Conservation (phyloP, 2,888 invertebrate genomes). For the Melikaiella ostensackeni region DNA sequence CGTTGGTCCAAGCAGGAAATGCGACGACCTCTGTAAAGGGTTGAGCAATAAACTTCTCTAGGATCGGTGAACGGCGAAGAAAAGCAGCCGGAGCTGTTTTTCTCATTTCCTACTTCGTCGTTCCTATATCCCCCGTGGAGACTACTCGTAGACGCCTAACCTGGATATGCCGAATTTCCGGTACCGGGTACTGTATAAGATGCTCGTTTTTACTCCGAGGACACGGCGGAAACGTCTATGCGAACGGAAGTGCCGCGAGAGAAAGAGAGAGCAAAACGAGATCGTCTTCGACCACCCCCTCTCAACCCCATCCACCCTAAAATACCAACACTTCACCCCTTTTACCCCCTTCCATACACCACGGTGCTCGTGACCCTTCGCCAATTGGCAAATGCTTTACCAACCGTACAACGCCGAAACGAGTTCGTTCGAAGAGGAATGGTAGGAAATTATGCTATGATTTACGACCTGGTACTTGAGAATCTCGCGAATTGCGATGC, state of each 20-base stretch:
- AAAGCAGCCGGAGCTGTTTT: constrained; percentile 51
- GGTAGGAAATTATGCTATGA: constrained; percentile 58
- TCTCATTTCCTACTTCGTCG: constrained; percentile 36
- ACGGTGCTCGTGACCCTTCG: constrained; percentile 37
- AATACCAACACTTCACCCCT: neutral
- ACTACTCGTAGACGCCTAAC: constrained; percentile 49
- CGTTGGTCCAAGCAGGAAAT: constrained; percentile 53
- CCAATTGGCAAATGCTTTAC: constrained; percentile 55
- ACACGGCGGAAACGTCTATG: constrained; percentile 59
- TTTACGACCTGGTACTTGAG: constrained; percentile 43
- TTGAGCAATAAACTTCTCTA: constrained; percentile 62
- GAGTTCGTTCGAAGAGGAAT: constrained; percentile 51
- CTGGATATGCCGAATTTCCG: constrained; percentile 63
- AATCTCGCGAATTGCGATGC: constrained; percentile 12
- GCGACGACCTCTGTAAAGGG: constrained; percentile 51
- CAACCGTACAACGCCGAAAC: constrained; percentile 41
- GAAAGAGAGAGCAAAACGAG: constrained; percentile 46
- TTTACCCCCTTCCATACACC: neutral
- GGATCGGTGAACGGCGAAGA: constrained; percentile 49
- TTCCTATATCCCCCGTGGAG: constrained; percentile 38
- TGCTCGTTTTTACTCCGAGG: constrained; percentile 52
- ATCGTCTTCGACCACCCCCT: constrained; percentile 31
- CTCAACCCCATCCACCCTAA: constrained; percentile 11
- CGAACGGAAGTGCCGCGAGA: constrained; percentile 58
- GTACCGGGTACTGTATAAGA: constrained; percentile 55